phyloP scores from a whole-genome alignment of 2,888 invertebrate species.

The Lithophane socia region DNA sequence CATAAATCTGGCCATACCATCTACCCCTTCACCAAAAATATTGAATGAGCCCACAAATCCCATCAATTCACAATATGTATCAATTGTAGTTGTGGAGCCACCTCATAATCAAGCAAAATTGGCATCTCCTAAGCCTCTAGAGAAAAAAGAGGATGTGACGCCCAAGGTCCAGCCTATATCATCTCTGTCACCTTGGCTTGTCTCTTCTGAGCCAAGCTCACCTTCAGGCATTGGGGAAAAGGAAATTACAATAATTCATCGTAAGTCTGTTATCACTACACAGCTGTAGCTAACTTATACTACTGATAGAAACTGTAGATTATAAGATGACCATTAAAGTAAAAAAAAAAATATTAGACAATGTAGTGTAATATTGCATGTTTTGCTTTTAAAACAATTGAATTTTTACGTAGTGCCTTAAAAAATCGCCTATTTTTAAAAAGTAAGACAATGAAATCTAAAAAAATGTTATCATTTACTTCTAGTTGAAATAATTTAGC shows the following conservation, averaged over 20 bases:
- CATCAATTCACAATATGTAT: conserved; percentile 87
- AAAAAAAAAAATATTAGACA: conserved; percentile 21
- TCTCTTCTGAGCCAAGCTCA: conserved; percentile 93
- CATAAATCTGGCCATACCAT: conserved; percentile 85
- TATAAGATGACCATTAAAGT: neutral
- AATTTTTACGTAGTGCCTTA: conserved; percentile 63
- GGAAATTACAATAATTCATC: conserved; percentile 93
- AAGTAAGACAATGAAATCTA: conserved; percentile 15
- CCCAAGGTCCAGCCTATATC: conserved; percentile 91
- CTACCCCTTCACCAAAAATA: conserved; percentile 88
- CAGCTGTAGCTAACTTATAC: conserved; percentile 90
- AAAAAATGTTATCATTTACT: conserved; percentile 22
- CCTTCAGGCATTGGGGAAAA: conserved; percentile 91
- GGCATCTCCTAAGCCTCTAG: conserved; percentile 86
- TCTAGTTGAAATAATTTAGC: conserved; percentile 10
- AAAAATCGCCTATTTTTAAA: conserved; percentile 49
- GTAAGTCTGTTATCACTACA: conserved; percentile 97
- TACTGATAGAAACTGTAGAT: too few relatives aligned
- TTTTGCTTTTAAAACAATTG: conserved; percentile 38
- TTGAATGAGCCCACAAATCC: conserved; percentile 87
- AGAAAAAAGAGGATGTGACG: conserved; percentile 87
- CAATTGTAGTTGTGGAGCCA: conserved; percentile 88
- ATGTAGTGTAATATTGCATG: conserved; percentile 43
- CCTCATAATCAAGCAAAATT: conserved; percentile 82
- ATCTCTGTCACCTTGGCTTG: conserved; percentile 95